Percentiles rank a stretch among this genome's conserved stretches.
phyloP scores from a whole-genome alignment of 2,113 vertebrate species.

The Phoxinus phoxinus region DNA sequence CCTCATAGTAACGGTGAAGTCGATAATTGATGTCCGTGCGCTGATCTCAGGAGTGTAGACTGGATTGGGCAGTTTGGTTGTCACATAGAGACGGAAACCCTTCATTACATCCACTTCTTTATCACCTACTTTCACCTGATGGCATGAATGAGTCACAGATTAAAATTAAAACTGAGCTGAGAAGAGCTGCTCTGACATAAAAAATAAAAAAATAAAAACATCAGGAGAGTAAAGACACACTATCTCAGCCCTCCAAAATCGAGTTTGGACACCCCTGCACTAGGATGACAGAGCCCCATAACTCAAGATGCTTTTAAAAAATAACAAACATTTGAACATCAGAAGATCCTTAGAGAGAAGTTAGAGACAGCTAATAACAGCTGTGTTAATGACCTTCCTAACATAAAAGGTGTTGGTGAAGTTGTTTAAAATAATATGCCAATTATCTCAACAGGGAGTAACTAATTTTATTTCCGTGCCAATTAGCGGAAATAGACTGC shows the following conservation, averaged over 20 bases:
- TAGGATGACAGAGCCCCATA: neutral
- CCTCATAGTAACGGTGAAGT: slow-evolving; percentile 95
- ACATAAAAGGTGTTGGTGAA: slow-evolving; percentile 15
- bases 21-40: slow-evolving; percentile 90
- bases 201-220: neutral
- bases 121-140: slow-evolving; percentile 93
- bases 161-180: slow-evolving; percentile 43
- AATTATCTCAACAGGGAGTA: neutral
- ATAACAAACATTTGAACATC: neutral
- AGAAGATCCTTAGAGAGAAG: neutral
- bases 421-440: neutral
- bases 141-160: neutral
- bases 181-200: slow-evolving; percentile 48
- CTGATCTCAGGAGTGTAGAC: slow-evolving; percentile 93
- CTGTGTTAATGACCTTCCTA: slow-evolving; percentile 9
- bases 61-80: slow-evolving; percentile 92
- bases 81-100: slow-evolving; percentile 92
- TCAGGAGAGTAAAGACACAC: slow-evolving; percentile 13
- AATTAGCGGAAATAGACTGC: slow-evolving; percentile 2
- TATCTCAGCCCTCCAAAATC: no score
- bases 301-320: neutral
- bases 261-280: no score
- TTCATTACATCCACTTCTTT: slow-evolving; percentile 93
- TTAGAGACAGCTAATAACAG: neutral
- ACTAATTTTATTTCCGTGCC: neutral